These are phyloP conservation scores for Goniozus legneri DNA, from an alignment of 1,140 invertebrate genomes.

Conservation along the genomic window DNA sequence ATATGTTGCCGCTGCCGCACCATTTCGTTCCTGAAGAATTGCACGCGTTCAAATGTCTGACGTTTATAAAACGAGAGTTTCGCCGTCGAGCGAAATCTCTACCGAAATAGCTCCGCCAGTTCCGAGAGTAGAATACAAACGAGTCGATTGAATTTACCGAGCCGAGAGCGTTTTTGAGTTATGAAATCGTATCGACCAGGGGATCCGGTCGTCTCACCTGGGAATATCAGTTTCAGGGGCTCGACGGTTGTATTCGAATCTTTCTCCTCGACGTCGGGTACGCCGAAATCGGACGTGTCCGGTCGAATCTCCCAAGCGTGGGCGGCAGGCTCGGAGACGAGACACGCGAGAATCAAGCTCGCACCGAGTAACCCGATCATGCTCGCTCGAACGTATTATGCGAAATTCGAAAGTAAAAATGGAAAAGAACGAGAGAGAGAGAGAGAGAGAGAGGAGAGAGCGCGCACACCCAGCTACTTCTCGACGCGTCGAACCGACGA, in stretches of 20 bases:
- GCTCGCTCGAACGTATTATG: not conserved
- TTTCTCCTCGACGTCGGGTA: not conserved
- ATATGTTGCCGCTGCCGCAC: slow-evolving; percentile 73
- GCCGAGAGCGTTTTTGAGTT: not conserved
- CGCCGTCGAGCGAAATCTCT: too few species aligned
- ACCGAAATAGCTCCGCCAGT: too few species aligned
- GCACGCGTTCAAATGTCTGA: too few species aligned
- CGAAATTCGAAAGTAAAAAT: too few species aligned
- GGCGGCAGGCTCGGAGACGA: too few species aligned
- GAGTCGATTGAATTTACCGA: too few species aligned
- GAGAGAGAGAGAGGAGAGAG: not conserved
- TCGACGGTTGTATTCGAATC: not conserved
- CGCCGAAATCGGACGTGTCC: not conserved
- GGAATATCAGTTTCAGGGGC: slow-evolving; percentile 12
- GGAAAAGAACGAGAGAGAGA: not conserved
- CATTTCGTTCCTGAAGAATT: slow-evolving; percentile 59
- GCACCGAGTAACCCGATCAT: too few species aligned
- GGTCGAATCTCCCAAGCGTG: not conserved
- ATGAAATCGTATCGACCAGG: not conserved
- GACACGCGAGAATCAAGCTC: too few species aligned
- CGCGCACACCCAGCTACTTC: not conserved
- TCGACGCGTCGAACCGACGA: not conserved
- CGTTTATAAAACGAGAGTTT: too few species aligned
- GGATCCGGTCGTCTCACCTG: slow-evolving; percentile 22
- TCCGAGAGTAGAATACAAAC: too few species aligned